phyloP scores from a whole-genome alignment of 2,113 vertebrate species.

The Myocastor coypus region DNA sequence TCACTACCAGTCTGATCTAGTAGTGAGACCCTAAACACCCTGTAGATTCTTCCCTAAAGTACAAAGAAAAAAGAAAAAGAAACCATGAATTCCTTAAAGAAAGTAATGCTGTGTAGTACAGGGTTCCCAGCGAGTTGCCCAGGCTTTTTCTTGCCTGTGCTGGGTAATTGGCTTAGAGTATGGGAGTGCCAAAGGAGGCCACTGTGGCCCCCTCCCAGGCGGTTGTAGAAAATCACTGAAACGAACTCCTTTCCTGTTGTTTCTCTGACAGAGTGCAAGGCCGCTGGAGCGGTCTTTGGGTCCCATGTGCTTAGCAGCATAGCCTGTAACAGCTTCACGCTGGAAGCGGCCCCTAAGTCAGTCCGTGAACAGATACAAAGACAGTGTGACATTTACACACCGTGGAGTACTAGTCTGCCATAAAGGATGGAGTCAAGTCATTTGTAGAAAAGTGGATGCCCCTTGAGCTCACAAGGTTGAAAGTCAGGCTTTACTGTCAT shows the following conservation, averaged over 20 bases:
- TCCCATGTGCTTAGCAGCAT: background rate
- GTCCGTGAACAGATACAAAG: background rate
- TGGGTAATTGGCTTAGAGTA: background rate
- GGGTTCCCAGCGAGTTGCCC: rapidly evolving
- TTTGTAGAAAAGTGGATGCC: background rate
- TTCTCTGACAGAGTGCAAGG: background rate
- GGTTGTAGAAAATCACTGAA: background rate
- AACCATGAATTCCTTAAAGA: background rate
- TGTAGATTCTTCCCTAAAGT: too few species aligned
- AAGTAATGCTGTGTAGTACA: rapidly evolving
- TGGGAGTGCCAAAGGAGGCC: background rate
- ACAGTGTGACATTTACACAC: background rate
- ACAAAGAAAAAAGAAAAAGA: background rate
- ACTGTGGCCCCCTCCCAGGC: background rate
- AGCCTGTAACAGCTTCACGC: background rate
- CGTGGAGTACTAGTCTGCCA: background rate
- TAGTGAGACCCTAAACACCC: too few species aligned
- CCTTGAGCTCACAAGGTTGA: background rate
- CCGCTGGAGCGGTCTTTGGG: background rate
- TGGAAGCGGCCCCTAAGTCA: background rate
- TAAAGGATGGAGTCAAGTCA: background rate
- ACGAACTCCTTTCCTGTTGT: background rate
- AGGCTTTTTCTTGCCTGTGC: background rate
- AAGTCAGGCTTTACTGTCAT: background rate
- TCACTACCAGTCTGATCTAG: too few species aligned